phyloP scores from a whole-genome alignment of 30 jellyfish, hydroid and myxozoan genomes.

The Chironex yamaguchii region DNA sequence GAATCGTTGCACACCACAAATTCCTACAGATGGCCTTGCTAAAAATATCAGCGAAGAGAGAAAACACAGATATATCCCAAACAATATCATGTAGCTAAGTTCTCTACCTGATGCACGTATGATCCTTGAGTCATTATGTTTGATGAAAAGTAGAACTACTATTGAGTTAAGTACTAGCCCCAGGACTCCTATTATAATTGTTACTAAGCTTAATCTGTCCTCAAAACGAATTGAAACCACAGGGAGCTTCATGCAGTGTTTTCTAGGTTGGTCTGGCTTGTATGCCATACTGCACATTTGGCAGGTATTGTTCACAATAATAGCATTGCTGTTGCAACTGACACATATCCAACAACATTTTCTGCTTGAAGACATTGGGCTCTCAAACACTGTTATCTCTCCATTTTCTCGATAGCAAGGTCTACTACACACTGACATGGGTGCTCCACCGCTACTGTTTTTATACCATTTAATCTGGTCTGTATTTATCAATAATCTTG shows the following conservation, averaged over 20 bases:
- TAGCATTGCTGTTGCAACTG: constrained; percentile 46
- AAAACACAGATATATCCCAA: constrained; percentile 61
- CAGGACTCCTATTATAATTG: constrained; percentile 30
- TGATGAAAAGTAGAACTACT: constrained; percentile 23
- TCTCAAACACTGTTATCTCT: neutral
- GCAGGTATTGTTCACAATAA: constrained; percentile 52
- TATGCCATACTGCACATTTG: constrained; percentile 26
- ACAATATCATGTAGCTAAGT: constrained; percentile 67
- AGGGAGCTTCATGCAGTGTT: constrained; percentile 29
- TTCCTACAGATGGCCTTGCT: constrained; percentile 45
- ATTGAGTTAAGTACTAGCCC: constrained; percentile 54
- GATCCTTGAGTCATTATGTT: constrained; percentile 32
- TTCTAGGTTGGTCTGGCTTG: constrained; percentile 51
- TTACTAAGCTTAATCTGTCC: constrained; percentile 49
- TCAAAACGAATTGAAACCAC: constrained; percentile 12
- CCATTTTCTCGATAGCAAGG: constrained; percentile 51
- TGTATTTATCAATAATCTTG: neutral
- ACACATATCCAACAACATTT: constrained; percentile 73
- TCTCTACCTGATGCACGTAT: constrained; percentile 82
- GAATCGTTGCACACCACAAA: constrained; percentile 76
- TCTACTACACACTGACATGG: constrained; percentile 51
- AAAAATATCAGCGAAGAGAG: constrained; percentile 64
- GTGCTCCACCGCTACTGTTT: neutral
- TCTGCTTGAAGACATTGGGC: neutral
- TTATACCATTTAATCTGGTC: constrained; percentile 14